Evolutionary conservation across 2,888 invertebrate species (phyloP).

Genomic region (Trisateles emortualis): DNA sequence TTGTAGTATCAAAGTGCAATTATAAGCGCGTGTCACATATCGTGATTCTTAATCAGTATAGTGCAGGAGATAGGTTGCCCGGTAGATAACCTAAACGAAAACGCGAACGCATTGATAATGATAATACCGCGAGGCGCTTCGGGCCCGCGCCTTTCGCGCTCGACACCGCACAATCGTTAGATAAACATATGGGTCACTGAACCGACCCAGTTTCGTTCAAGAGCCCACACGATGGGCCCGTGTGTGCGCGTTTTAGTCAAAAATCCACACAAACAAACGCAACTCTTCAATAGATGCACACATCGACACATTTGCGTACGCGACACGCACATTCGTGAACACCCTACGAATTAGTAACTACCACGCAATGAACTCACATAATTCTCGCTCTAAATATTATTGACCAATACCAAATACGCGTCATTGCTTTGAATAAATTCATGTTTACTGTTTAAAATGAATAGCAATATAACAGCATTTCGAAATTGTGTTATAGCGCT

Average conservation of each 20-base stretch:
- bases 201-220: constrained; percentile 82
- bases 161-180: constrained; percentile 77
- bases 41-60: constrained; percentile 48
- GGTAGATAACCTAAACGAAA: constrained; percentile 80
- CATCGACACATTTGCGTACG: constrained; percentile 31
- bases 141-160: constrained; percentile 64
- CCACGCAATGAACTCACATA: constrained; percentile 49
- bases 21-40: not conserved
- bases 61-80: constrained; percentile 80
- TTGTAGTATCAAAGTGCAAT: not conserved
- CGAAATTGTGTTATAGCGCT: constrained; percentile 27
- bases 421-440: constrained; percentile 43
- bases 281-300: constrained; percentile 61
- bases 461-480: constrained; percentile 29
- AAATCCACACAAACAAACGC: constrained; percentile 63
- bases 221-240: constrained; percentile 60
- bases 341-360: constrained; percentile 38
- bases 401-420: constrained; percentile 39
- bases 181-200: constrained; percentile 87
- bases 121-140: constrained; percentile 66
- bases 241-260: constrained; percentile 76
- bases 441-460: constrained; percentile 32
- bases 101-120: constrained; percentile 76
- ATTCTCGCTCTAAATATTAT: constrained; percentile 50
- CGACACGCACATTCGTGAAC: constrained; percentile 38